phyloP scores from a whole-genome alignment of 2,113 vertebrate species.

The Clarias magur region DNA sequence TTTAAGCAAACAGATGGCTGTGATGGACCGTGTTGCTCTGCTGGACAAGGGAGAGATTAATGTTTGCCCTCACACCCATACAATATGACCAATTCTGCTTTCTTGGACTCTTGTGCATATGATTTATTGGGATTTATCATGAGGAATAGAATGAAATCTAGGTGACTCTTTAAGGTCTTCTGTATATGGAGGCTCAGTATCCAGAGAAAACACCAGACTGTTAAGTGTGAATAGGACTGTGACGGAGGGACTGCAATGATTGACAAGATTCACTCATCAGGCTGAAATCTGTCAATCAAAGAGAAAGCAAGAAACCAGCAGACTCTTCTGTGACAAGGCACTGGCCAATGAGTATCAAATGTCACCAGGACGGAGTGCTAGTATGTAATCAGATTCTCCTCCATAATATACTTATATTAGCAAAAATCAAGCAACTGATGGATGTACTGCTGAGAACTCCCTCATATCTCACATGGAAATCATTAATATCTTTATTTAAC shows the following conservation, averaged over 20 bases:
- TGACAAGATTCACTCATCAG: conserved; percentile 6
- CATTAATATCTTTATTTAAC: too few species aligned
- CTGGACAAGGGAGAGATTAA: background rate
- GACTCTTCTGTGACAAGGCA: conserved; percentile 14
- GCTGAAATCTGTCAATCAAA: conserved; percentile 20
- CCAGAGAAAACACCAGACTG: background rate
- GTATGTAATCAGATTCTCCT: background rate
- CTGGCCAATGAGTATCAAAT: background rate
- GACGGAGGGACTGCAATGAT: conserved; percentile 13
- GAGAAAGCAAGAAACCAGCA: background rate
- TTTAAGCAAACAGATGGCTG: background rate
- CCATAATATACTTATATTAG: background rate
- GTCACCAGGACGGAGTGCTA: background rate
- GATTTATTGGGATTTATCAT: background rate
- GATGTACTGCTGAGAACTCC: background rate
- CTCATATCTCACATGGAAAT: background rate
- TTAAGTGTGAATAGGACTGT: background rate
- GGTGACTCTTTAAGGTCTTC: background rate
- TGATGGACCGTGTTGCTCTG: background rate
- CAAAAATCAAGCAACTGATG: background rate
- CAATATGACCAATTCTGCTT: background rate
- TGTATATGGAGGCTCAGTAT: background rate
- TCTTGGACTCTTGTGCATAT: background rate
- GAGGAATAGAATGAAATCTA: background rate
- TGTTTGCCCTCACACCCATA: background rate